phyloP scores from a whole-genome alignment of 92 coral and sea anemone genomes.

The Isaurus tuberculatus region DNA sequence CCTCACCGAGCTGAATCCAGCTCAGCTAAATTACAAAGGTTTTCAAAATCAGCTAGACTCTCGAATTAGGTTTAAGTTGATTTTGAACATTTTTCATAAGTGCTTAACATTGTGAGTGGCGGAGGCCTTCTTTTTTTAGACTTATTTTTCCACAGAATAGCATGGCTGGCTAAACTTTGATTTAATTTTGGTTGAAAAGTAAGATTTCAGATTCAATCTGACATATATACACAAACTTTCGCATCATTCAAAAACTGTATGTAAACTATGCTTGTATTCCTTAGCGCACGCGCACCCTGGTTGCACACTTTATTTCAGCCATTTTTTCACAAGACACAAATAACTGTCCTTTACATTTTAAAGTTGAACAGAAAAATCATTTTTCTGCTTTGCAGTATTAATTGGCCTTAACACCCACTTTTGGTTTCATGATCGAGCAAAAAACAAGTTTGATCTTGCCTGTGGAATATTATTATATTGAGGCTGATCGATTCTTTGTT shows the following conservation, averaged over 20 bases:
- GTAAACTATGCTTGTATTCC: background rate
- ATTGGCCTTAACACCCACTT: constrained; percentile 36
- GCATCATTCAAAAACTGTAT: background rate
- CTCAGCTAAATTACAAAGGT: background rate
- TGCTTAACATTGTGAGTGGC: background rate
- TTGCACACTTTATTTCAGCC: constrained; percentile 9
- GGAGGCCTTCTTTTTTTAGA: background rate
- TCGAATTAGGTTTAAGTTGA: background rate
- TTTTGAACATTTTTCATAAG: background rate
- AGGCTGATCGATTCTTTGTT: constrained; percentile 24
- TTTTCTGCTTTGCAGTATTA: constrained; percentile 5
- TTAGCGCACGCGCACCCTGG: background rate
- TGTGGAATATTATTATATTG: constrained; percentile 5
- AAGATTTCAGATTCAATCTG: no score
- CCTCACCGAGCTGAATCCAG: background rate
- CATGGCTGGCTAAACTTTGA: no score
- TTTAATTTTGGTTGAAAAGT: no score
- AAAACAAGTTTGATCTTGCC: constrained; percentile 2
- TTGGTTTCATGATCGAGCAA: background rate
- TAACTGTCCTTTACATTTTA: background rate
- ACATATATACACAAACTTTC: background rate
- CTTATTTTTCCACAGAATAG: no score
- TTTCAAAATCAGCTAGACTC: background rate
- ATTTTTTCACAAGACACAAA: background rate
- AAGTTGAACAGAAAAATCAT: constrained; percentile 11